phyloP scores from a whole-genome alignment of 2,888 invertebrate genomes.

The Fragum whitleyi region DNA sequence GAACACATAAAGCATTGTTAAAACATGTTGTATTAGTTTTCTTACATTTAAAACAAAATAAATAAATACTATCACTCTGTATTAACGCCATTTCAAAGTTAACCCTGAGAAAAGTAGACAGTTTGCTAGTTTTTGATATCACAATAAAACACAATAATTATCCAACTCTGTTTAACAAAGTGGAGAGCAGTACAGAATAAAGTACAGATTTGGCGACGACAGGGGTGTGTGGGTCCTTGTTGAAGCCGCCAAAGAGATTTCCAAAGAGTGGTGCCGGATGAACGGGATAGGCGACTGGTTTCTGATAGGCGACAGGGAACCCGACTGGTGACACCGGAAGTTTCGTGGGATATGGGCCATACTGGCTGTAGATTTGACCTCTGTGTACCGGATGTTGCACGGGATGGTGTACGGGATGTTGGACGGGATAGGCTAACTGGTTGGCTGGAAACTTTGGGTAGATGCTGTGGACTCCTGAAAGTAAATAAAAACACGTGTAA shows the following conservation, averaged over 20 bases:
- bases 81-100: no score
- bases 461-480: conserved; percentile 1
- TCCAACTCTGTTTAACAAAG: conserved; percentile 5
- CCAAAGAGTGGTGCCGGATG: conserved; percentile 4
- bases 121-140: no score
- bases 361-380: not conserved
- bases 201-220: conserved; percentile 14
- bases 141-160: no score
- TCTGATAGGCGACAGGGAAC: not conserved
- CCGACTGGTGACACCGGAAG: not conserved
- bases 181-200: not conserved
- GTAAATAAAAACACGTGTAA: no score
- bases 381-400: no score
- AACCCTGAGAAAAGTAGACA: no score
- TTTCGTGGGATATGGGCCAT: not conserved
- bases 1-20: no score
- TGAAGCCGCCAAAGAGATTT: conserved; percentile 1
- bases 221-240: not conserved
- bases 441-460: not conserved
- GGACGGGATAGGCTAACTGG: not conserved
- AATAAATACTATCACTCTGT: no score
- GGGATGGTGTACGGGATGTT: no score
- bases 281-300: not conserved
- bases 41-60: no score
- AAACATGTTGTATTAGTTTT: no score